A percentile compares a stretch with the other conserved stretches of the same genome.
These are phyloP conservation scores for Apocrypta bakeri DNA, from an alignment of 1,140 invertebrate genomes.

Conservation along the genomic window DNA sequence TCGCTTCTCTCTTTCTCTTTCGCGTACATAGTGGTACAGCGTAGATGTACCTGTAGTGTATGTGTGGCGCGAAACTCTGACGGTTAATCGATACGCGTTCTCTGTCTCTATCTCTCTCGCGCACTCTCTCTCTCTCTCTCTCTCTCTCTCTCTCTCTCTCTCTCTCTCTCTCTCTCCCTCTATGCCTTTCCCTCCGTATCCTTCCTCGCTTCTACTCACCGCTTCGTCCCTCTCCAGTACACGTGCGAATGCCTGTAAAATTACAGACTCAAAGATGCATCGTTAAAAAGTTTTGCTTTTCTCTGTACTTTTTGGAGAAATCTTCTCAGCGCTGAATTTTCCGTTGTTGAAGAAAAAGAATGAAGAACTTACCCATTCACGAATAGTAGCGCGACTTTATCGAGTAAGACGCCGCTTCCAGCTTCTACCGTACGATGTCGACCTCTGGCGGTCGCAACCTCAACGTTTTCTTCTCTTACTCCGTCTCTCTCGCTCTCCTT, in stretches of 20 bases:
- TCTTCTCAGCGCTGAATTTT: background rate
- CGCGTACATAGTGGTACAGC: background rate
- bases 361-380: background rate
- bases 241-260: background rate
- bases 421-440: background rate
- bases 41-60: slow-evolving; percentile 2
- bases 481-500: no score
- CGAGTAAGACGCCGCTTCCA: background rate
- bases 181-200: background rate
- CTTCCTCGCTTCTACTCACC: background rate
- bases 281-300: background rate
- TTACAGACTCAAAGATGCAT: background rate
- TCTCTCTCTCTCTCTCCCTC: background rate
- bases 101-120: background rate
- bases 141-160: background rate
- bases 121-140: background rate
- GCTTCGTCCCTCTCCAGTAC: background rate
- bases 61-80: slow-evolving; percentile 53
- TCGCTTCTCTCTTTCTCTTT: background rate
- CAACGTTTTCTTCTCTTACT: slow-evolving; percentile 4
- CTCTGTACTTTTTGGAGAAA: background rate
- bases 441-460: slow-evolving; percentile 44
- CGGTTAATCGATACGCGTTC: slow-evolving; percentile 65
- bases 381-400: background rate
- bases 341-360: background rate